A percentile compares a stretch with the other conserved stretches of the same genome.
Evolutionary conservation across 2,797 vertebrate genomes (phyloP).

Genomic region (Urosaurus nigricauda): DNA sequence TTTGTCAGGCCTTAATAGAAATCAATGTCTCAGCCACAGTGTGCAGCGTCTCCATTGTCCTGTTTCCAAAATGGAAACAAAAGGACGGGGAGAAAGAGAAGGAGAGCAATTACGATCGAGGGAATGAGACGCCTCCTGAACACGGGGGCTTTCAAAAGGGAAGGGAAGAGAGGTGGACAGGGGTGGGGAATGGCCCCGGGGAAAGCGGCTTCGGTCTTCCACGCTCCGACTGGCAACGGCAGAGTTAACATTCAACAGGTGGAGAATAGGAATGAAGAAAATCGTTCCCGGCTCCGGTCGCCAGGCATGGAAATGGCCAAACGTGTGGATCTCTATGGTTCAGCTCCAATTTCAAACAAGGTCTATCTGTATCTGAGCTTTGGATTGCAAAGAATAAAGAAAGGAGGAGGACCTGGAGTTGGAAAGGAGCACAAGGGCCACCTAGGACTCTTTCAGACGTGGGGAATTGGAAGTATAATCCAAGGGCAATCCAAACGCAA

Average conservation of each 20-base stretch:
- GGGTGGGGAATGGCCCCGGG: not conserved
- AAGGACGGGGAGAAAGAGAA: not conserved
- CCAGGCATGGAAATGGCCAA: not conserved
- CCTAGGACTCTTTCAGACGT: no score
- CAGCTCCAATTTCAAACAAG: not conserved
- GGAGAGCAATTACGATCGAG: conserved; percentile 25
- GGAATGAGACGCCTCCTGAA: not conserved
- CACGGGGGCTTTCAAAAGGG: not conserved
- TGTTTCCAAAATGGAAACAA: conserved; percentile 8
- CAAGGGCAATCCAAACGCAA: no score
- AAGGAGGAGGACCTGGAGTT: no score
- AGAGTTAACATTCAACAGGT: conserved; percentile 16
- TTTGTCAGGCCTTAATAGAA: conserved; percentile 26
- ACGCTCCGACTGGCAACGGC: not conserved
- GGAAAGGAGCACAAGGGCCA: no score
- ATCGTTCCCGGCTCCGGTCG: not conserved
- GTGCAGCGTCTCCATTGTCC: conserved; percentile 9
- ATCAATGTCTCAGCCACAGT: conserved; percentile 17
- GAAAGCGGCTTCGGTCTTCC: not conserved
- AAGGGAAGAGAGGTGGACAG: not conserved
- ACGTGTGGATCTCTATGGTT: not conserved
- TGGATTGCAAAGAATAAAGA: not conserved
- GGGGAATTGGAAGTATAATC: no score
- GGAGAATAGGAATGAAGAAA: not conserved
- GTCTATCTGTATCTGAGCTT: not conserved